phyloP scores from a whole-genome alignment of 2,797 vertebrate genomes.

The Rhinoraja longicauda region DNA sequence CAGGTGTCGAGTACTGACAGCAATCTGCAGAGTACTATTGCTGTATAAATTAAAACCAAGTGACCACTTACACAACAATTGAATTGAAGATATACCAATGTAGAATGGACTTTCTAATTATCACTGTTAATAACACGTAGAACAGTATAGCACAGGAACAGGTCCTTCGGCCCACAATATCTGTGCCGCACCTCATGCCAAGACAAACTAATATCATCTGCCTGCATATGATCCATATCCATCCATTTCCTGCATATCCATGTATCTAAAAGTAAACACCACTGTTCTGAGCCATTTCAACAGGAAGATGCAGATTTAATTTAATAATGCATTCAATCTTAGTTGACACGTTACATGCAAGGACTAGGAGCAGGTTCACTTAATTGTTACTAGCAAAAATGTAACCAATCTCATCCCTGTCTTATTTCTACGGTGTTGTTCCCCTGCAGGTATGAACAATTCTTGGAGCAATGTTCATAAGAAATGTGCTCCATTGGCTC shows the following conservation, averaged over 20 bases:
- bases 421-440: constrained; percentile 12
- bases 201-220: too few relatives aligned
- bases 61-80: not conserved
- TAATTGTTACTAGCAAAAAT: too few relatives aligned
- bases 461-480: not conserved
- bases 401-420: not conserved
- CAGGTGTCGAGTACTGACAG: not conserved
- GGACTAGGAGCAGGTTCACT: not conserved
- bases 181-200: too few relatives aligned
- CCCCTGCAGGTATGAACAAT: constrained; percentile 8
- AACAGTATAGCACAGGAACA: too few relatives aligned
- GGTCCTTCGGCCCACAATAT: too few relatives aligned
- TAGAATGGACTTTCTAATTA: not conserved
- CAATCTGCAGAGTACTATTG: not conserved
- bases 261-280: too few relatives aligned
- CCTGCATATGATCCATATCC: too few relatives aligned
- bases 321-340: not conserved
- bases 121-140: not conserved
- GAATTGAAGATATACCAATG: not conserved
- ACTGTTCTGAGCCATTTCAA: not conserved
- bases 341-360: not conserved
- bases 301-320: not conserved
- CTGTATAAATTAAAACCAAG: not conserved
- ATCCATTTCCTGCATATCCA: too few relatives aligned
- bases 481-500: constrained; percentile 79